Percentiles rank a stretch among this genome's conserved stretches.
These are phyloP conservation scores for Tragelaphus strepsiceros DNA, from an alignment of 2,113 vertebrate genomes.

Conservation along the genomic window DNA sequence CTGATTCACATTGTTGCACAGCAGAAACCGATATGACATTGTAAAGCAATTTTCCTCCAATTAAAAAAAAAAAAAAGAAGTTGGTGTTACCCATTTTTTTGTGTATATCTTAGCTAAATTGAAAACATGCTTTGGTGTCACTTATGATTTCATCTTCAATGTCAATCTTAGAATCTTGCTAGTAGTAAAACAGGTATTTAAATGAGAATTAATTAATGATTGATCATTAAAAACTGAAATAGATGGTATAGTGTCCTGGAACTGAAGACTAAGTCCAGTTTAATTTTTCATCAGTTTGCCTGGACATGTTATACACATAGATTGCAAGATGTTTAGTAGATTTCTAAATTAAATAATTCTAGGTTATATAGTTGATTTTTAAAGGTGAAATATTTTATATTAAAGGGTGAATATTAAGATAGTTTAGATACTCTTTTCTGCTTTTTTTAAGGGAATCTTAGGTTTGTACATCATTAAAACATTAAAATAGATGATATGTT, in stretches of 20 bases:
- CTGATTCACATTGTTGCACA: not conserved
- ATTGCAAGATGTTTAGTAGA: not conserved
- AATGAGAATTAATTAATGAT: not conserved
- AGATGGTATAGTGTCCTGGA: not conserved
- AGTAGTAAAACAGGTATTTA: not conserved
- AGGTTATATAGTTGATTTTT: not conserved
- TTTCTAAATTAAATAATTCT: not conserved
- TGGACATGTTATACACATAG: not conserved
- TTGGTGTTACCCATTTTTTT: not conserved
- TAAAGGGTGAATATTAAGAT: not conserved
- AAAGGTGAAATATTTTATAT: not conserved
- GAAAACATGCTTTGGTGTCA: not conserved
- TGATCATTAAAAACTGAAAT: not conserved
- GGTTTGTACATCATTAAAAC: not conserved
- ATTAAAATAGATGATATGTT: not conserved
- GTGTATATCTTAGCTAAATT: not conserved
- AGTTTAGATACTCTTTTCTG: not conserved
- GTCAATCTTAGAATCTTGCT: not conserved
- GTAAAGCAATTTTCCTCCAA: not conserved
- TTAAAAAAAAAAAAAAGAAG: not conserved
- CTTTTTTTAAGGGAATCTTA: not conserved
- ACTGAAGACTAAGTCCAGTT: not conserved
- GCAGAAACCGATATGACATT: fast-evolving
- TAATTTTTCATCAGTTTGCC: not conserved
- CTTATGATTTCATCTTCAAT: not conserved